Evolutionary conservation across 2,797 vertebrate genomes (phyloP).

Genomic region (Sebastes taczanowskii): DNA sequence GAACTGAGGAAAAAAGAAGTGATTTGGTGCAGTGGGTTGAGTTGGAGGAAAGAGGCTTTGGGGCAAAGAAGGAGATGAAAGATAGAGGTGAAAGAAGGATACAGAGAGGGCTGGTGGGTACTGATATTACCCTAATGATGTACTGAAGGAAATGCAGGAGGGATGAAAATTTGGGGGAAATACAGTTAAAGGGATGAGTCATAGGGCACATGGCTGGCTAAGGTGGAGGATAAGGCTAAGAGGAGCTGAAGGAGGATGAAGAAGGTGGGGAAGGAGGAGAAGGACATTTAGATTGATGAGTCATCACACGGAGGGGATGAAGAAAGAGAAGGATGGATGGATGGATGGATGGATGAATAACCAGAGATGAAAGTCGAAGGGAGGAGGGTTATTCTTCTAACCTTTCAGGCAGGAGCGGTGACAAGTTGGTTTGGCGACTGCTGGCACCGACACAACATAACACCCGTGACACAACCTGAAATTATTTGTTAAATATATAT

Average conservation of each 20-base stretch:
- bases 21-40: conserved; percentile 2
- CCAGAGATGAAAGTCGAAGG: conserved; percentile 33
- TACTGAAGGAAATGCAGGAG: conserved; percentile 14
- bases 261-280: conserved; percentile 14
- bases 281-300: conserved; percentile 65
- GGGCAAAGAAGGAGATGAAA: conserved; percentile 25
- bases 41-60: conserved; percentile 1
- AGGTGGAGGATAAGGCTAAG: conserved; percentile 33
- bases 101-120: conserved; percentile 22
- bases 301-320: conserved; percentile 39
- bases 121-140: conserved; percentile 43
- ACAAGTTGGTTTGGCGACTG: conserved; percentile 18
- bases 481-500: not conserved
- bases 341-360: conserved; percentile 43
- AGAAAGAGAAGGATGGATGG: not conserved
- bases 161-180: conserved; percentile 25
- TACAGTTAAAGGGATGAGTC: conserved; percentile 51
- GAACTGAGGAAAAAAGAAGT: conserved; percentile 17
- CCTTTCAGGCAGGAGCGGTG: conserved; percentile 35
- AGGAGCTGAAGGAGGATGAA: conserved; percentile 14
- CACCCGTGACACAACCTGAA: not conserved
- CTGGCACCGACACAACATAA: not conserved
- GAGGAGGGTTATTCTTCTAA: conserved; percentile 40
- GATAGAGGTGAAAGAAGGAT: conserved; percentile 31
- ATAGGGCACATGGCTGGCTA: conserved; percentile 20